These are phyloP conservation scores for Petrolisthes cinctipes DNA, from an alignment of 2,888 invertebrate genomes.

Conservation along the genomic window DNA sequence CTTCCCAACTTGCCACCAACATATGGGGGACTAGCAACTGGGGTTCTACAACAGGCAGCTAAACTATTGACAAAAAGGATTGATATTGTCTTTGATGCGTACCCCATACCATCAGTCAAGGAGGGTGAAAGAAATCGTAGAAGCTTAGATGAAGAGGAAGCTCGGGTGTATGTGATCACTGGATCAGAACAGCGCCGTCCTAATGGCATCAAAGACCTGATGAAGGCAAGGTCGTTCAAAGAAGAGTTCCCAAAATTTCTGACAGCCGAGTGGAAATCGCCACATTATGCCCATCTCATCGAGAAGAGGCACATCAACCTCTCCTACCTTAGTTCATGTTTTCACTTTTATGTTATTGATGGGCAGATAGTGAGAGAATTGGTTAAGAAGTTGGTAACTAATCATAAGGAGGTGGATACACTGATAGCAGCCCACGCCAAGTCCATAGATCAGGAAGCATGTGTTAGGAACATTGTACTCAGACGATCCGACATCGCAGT, in stretches of 20 bases:
- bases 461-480: too few relatives aligned
- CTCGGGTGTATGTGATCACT: background rate
- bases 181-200: background rate
- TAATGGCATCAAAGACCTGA: background rate
- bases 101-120: background rate
- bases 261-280: background rate
- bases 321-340: background rate
- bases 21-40: background rate
- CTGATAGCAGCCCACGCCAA: background rate
- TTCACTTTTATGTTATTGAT: background rate
- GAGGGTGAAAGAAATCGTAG: background rate
- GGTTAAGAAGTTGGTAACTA: background rate
- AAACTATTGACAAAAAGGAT: background rate
- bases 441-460: too few relatives aligned
- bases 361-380: background rate
- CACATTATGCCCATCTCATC: background rate
- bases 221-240: background rate
- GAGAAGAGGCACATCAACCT: background rate
- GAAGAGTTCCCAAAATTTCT: background rate
- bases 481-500: too few relatives aligned
- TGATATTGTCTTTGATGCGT: slow-evolving; percentile 18
- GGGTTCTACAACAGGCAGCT: background rate
- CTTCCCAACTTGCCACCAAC: background rate
- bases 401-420: background rate
- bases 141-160: background rate